These are phyloP conservation scores for Andricus curvator DNA, from an alignment of 2,888 invertebrate species.

Conservation along the genomic window DNA sequence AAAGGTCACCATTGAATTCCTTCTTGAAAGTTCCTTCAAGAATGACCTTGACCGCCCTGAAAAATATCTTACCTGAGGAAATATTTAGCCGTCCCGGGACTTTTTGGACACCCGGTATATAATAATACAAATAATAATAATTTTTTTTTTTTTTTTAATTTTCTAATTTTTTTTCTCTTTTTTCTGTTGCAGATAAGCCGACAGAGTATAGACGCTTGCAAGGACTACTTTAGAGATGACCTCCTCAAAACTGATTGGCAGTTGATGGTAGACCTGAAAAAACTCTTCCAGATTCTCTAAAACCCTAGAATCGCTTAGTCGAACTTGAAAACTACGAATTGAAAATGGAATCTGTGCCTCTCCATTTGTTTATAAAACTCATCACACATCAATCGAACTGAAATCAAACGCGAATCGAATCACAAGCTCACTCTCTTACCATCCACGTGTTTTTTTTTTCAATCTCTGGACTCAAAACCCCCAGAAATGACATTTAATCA, in stretches of 20 bases:
- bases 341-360: constrained; percentile 17
- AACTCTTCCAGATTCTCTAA: constrained; percentile 96
- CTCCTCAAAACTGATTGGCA: constrained; percentile 98
- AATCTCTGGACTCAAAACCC: constrained; percentile 6
- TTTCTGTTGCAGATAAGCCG: constrained; percentile 90
- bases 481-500: background rate
- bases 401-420: background rate
- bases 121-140: too few species aligned
- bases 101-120: too few species aligned
- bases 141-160: background rate
- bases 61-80: too few species aligned
- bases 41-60: too few species aligned
- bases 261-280: constrained; percentile 98
- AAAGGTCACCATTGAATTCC: too few species aligned
- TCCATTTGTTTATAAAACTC: constrained; percentile 1
- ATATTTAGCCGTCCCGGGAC: too few species aligned
- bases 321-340: constrained; percentile 25
- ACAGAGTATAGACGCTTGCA: constrained; percentile 99
- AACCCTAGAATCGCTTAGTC: constrained; percentile 7
- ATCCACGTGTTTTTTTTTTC: background rate
- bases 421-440: background rate
- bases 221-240: constrained; percentile 99
- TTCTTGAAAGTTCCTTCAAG: too few species aligned
- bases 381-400: background rate
- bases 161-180: background rate